These are phyloP conservation scores for Caenorhabditis briggsae DNA, from an alignment of 1,140 invertebrate species.

Conservation along the genomic window DNA sequence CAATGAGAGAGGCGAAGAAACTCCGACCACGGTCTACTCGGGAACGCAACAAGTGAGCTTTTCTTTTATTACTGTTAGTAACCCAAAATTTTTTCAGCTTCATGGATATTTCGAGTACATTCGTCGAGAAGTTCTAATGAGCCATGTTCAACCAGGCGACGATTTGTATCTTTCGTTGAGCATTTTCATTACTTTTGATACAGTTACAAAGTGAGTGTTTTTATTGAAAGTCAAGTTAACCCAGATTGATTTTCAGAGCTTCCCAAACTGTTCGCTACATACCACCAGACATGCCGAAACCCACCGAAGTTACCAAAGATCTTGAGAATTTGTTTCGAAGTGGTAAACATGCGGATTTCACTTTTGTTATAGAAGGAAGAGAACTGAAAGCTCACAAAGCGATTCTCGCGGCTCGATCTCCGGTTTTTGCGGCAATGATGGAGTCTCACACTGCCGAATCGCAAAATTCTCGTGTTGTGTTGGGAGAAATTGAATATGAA, in stretches of 20 bases:
- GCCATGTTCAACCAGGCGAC: conserved; percentile 69
- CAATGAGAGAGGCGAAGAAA: conserved; percentile 73
- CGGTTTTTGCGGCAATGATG: conserved; percentile 78
- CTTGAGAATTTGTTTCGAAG: conserved; percentile 66
- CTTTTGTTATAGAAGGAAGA: conserved; percentile 67
- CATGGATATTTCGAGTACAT: conserved; percentile 78
- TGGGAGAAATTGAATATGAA: conserved; percentile 75
- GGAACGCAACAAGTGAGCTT: conserved; percentile 73
- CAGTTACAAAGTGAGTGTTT: conserved; percentile 69
- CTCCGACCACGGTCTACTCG: conserved; percentile 76
- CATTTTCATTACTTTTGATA: conserved; percentile 75
- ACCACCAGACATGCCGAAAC: conserved; percentile 26
- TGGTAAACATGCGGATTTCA: conserved; percentile 74
- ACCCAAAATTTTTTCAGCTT: conserved; percentile 64
- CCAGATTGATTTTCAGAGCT: neutral
- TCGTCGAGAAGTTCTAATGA: conserved; percentile 73
- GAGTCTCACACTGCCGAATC: conserved; percentile 72
- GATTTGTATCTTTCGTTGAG: conserved; percentile 72
- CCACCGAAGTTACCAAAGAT: conserved; percentile 51
- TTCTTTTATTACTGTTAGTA: neutral
- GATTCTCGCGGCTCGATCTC: conserved; percentile 77
- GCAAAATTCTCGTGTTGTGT: conserved; percentile 68
- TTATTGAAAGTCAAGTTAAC: neutral
- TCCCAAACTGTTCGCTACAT: conserved; percentile 18
- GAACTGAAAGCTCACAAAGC: conserved; percentile 76